Conservation (phyloP, 2,888 invertebrate species). For the Aethes cnicana region DNA sequence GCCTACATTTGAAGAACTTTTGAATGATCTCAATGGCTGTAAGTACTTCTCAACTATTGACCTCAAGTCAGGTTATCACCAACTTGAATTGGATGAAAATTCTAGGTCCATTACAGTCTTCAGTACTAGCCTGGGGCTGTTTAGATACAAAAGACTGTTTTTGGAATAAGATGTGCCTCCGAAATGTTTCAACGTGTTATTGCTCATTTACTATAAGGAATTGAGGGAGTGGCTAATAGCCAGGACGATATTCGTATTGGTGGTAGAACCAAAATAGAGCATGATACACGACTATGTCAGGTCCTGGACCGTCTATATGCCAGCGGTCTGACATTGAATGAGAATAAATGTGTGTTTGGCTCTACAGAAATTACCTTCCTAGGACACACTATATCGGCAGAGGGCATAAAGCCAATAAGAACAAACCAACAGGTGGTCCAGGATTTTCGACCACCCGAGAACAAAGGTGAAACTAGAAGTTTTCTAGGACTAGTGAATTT, state of each 20-base stretch:
- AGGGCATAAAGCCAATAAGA: not conserved
- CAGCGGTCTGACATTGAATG: not conserved
- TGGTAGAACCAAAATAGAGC: not conserved
- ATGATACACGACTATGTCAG: not conserved
- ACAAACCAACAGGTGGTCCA: not conserved
- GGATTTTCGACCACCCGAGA: slow-evolving; percentile 14
- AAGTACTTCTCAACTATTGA: slow-evolving; percentile 29
- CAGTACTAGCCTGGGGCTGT: slow-evolving; percentile 17
- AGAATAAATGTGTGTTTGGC: not conserved
- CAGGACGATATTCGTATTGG: not conserved
- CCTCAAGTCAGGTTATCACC: slow-evolving; percentile 28
- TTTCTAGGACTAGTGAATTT: slow-evolving; percentile 24
- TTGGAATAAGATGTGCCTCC: slow-evolving; percentile 26
- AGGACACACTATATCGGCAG: not conserved
- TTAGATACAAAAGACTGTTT: slow-evolving; percentile 23
- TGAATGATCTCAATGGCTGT: slow-evolving; percentile 21
- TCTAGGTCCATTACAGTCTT: slow-evolving; percentile 20
- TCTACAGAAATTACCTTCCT: not conserved
- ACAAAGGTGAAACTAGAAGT: slow-evolving; percentile 3
- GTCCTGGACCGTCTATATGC: not conserved
- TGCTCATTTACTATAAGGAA: slow-evolving; percentile 14
- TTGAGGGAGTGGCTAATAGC: not conserved
- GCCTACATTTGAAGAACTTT: slow-evolving; percentile 30
- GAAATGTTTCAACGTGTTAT: slow-evolving; percentile 25
- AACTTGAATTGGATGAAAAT: slow-evolving; percentile 24